Percentiles rank a stretch among this genome's conserved stretches.
phyloP scores from a whole-genome alignment of 2,888 invertebrate species.

The Hydriomena furcata region DNA sequence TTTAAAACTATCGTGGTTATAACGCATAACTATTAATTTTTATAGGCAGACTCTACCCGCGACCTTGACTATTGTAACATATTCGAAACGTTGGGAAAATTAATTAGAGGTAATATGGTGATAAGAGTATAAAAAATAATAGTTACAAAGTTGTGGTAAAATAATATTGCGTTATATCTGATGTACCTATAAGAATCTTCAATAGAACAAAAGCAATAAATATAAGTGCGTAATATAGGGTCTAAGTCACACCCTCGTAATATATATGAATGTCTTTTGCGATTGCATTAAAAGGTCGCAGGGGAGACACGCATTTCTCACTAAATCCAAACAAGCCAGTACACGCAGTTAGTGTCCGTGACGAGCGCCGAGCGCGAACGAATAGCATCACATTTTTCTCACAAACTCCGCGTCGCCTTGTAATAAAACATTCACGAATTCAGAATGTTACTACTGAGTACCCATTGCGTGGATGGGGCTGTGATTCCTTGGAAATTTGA shows the following conservation, averaged over 20 bases:
- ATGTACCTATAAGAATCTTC: no score
- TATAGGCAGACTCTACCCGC: no score
- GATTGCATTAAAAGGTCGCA: constrained; percentile 56
- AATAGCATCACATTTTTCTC: constrained; percentile 76
- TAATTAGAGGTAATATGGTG: no score
- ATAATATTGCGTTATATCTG: no score
- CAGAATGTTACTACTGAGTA: constrained; percentile 68
- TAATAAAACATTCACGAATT: constrained; percentile 80
- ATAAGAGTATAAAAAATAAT: no score
- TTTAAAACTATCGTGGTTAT: no score
- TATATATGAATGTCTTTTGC: constrained; percentile 55
- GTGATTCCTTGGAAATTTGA: constrained; percentile 53
- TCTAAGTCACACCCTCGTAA: constrained; percentile 19
- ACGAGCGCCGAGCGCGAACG: constrained; percentile 65
- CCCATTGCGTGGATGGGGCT: constrained; percentile 55
- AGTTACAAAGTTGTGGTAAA: no score
- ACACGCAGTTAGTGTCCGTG: constrained; percentile 77
- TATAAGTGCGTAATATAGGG: constrained; percentile 10
- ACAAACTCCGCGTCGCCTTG: constrained; percentile 67
- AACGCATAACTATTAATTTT: no score
- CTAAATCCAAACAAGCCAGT: constrained; percentile 72
- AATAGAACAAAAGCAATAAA: constrained; percentile 9
- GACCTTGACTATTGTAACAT: no score
- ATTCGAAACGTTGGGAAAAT: no score
- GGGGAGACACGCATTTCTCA: constrained; percentile 63